These are phyloP conservation scores for Heliconius charithonia DNA, from an alignment of 2,888 invertebrate species.

Conservation along the genomic window DNA sequence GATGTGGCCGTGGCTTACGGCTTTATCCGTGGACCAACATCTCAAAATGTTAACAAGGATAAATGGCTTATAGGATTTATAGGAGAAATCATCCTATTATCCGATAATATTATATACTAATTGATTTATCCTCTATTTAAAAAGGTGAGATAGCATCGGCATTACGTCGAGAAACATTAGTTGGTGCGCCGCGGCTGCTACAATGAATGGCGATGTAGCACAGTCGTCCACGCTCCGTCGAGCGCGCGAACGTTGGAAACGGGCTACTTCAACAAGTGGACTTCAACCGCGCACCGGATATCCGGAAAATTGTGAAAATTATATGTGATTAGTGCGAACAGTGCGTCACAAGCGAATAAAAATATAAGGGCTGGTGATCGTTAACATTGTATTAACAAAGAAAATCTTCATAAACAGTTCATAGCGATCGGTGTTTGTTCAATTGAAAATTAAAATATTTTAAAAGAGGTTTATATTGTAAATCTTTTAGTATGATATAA, in stretches of 20 bases:
- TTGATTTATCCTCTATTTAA: neutral
- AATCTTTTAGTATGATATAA: neutral
- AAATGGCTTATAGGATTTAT: too few relatives aligned
- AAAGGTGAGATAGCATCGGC: neutral
- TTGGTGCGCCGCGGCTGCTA: conserved; percentile 56
- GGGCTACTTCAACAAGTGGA: conserved; percentile 73
- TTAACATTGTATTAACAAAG: neutral
- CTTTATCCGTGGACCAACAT: too few relatives aligned
- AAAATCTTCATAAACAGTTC: neutral
- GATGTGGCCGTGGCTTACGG: too few relatives aligned
- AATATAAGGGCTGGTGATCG: neutral
- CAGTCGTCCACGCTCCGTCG: conserved; percentile 79
- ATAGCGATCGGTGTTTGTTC: neutral
- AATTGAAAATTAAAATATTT: neutral
- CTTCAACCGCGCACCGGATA: conserved; percentile 39
- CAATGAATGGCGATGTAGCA: conserved; percentile 76
- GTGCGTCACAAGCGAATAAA: neutral
- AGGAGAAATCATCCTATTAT: too few relatives aligned
- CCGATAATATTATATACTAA: too few relatives aligned
- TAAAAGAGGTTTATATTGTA: neutral
- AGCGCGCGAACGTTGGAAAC: conserved; percentile 76
- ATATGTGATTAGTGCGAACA: conserved; percentile 26
- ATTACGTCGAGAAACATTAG: conserved; percentile 58
- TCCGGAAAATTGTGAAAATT: conserved; percentile 19
- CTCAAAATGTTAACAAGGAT: too few relatives aligned